Conservation (phyloP, 2,113 vertebrate species). For the Lasiurus borealis region DNA sequence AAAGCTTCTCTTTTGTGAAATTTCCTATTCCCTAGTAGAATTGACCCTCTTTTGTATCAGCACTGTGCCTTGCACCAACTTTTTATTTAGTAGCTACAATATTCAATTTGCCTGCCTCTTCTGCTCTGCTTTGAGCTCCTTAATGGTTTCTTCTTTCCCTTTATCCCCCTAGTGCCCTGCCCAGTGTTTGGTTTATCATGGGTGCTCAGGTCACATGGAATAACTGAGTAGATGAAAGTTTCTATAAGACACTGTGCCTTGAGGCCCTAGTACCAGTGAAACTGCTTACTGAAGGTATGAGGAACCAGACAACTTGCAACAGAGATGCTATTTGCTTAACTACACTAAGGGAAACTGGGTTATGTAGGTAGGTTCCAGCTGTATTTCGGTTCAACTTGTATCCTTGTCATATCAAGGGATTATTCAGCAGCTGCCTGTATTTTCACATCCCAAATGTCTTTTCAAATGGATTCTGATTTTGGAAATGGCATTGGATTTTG, state of each 20-base stretch:
- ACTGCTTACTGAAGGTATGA: constrained; percentile 1
- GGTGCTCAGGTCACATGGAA: not conserved
- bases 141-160: not conserved
- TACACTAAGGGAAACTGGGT: not conserved
- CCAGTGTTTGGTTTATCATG: not conserved
- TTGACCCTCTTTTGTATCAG: not conserved
- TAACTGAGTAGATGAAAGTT: not conserved
- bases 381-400: constrained; percentile 21
- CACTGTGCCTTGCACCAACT: not conserved
- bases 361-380: constrained; percentile 44
- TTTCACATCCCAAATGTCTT: constrained; percentile 61
- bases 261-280: not conserved
- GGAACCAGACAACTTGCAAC: not conserved
- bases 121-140: not conserved
- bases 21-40: not conserved
- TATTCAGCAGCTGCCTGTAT: constrained; percentile 67
- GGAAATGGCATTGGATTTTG: constrained; percentile 66
- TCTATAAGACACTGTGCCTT: not conserved
- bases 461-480: constrained; percentile 75
- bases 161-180: not conserved
- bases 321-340: not conserved
- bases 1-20: not conserved
- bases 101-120: not conserved
- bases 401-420: constrained; percentile 42
- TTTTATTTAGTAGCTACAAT: not conserved